A percentile compares a stretch with the other conserved stretches of the same genome.
phyloP scores from a whole-genome alignment of 2,888 invertebrate genomes.

The Agrotis segetum region DNA sequence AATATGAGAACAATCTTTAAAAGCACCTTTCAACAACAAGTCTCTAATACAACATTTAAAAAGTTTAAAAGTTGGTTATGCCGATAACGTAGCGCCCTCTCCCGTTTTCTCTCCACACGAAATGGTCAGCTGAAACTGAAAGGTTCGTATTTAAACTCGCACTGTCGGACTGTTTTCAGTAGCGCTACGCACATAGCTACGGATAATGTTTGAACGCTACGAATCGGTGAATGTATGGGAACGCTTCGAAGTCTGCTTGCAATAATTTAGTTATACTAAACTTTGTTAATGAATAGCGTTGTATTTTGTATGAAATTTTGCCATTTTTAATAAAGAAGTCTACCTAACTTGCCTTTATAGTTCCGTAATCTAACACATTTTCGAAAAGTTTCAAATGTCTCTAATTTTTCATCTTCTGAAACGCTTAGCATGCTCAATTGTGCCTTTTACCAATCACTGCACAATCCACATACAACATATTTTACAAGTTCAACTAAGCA shows the following conservation, averaged over 20 bases:
- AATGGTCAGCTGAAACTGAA: slow-evolving; percentile 76
- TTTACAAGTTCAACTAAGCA: slow-evolving; percentile 1
- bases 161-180: slow-evolving; percentile 56
- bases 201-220: slow-evolving; percentile 7
- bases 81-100: slow-evolving; percentile 75
- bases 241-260: slow-evolving; percentile 1
- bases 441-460: no score
- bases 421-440: not conserved
- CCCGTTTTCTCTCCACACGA: slow-evolving; percentile 66
- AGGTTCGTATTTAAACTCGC: slow-evolving; percentile 67
- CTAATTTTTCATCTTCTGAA: not conserved
- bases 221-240: slow-evolving; percentile 4
- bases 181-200: slow-evolving; percentile 49
- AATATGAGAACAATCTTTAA: no score
- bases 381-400: not conserved
- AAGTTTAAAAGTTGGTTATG: not conserved
- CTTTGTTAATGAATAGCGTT: not conserved
- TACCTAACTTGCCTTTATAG: not conserved
- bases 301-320: not conserved
- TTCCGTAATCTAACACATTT: no score
- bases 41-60: not conserved
- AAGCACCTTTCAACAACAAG: not conserved
- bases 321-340: not conserved
- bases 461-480: not conserved
- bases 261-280: not conserved